phyloP scores from a whole-genome alignment of 2,113 vertebrate species.

The Tyrannus savana region DNA sequence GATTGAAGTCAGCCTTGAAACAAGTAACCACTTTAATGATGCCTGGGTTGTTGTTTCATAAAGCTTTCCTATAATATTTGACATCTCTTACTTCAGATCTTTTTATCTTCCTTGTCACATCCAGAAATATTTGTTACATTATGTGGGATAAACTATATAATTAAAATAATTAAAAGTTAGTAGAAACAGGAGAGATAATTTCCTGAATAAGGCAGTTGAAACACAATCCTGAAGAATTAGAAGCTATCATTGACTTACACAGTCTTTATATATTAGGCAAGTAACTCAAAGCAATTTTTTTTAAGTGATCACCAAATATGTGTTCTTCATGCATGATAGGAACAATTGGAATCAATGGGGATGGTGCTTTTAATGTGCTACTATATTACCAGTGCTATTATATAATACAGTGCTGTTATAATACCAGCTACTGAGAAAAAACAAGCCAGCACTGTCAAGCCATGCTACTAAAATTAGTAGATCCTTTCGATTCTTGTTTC shows the following conservation, averaged over 20 bases:
- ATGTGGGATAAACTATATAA: neutral
- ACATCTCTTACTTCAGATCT: neutral
- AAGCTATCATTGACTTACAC: neutral
- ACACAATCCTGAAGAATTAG: neutral
- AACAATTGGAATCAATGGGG: neutral
- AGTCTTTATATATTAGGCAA: neutral
- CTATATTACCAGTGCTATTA: neutral
- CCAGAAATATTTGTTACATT: neutral
- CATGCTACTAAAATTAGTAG: neutral
- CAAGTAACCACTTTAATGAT: neutral
- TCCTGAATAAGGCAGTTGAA: neutral
- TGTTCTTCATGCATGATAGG: neutral
- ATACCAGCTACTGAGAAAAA: neutral
- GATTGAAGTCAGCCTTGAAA: neutral
- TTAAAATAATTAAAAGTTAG: neutral
- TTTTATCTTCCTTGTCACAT: neutral
- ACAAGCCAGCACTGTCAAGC: neutral
- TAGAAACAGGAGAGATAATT: neutral
- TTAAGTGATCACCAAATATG: neutral
- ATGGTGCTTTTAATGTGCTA: neutral
- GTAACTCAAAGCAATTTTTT: neutral
- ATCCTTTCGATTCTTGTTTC: neutral
- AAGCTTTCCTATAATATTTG: neutral
- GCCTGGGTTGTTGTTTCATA: neutral
- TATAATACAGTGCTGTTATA: neutral